Conservation (phyloP, 2,888 invertebrate genomes). For the Tiliacea citrago region DNA sequence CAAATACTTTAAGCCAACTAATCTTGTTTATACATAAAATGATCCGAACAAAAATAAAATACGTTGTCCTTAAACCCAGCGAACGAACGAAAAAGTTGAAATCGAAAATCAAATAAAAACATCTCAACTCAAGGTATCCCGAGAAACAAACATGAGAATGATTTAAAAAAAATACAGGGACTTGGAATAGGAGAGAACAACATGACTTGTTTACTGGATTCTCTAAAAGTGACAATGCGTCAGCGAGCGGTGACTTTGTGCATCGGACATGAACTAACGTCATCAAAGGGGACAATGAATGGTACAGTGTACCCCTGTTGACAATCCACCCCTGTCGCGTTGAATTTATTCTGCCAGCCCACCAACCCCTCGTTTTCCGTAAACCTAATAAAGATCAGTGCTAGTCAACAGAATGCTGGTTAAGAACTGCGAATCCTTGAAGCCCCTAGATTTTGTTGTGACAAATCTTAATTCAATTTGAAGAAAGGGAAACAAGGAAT, state of each 20-base stretch:
- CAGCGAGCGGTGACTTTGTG: slow-evolving; percentile 77
- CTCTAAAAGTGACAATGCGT: slow-evolving; percentile 75
- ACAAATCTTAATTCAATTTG: slow-evolving; percentile 84
- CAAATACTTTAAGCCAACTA: slow-evolving; percentile 43
- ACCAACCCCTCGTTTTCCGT: slow-evolving; percentile 72
- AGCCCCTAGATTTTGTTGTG: slow-evolving; percentile 69
- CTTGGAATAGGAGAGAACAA: slow-evolving; percentile 37
- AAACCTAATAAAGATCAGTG: slow-evolving; percentile 85
- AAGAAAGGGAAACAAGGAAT: slow-evolving; percentile 78
- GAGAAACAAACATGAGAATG: slow-evolving; percentile 61
- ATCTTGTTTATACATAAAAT: slow-evolving; percentile 42
- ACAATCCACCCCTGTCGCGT: slow-evolving; percentile 76
- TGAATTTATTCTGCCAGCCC: slow-evolving; percentile 80
- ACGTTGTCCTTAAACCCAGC: slow-evolving; percentile 13
- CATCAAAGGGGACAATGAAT: slow-evolving; percentile 80
- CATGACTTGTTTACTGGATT: slow-evolving; percentile 72
- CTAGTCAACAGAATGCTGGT: slow-evolving; percentile 75
- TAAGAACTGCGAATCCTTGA: slow-evolving; percentile 74
- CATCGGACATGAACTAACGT: slow-evolving; percentile 82
- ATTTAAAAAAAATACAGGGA: slow-evolving; percentile 58
- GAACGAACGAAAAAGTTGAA: slow-evolving; percentile 42
- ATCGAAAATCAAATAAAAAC: slow-evolving; percentile 55
- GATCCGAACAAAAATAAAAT: slow-evolving; percentile 44
- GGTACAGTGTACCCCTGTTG: slow-evolving; percentile 73
- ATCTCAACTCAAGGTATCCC: slow-evolving; percentile 47